These are phyloP conservation scores for Gnatocerus cornutus DNA, from an alignment of 2,888 invertebrate genomes.

Conservation along the genomic window DNA sequence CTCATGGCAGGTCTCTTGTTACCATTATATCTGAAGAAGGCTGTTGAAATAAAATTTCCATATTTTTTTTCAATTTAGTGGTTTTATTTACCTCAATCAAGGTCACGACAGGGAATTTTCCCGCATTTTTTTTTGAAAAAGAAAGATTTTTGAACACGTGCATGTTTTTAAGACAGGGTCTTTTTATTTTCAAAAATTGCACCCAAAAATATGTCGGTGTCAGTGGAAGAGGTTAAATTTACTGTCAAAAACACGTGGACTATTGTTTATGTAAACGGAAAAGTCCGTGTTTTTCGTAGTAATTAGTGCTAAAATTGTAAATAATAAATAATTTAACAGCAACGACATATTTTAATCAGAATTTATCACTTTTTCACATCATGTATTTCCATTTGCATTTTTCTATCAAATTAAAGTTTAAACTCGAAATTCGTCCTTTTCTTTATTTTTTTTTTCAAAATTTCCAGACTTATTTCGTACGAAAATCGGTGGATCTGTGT, in stretches of 20 bases:
- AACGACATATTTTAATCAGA: no score
- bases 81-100: constrained; percentile 62
- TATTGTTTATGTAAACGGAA: not conserved
- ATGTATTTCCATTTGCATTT: no score
- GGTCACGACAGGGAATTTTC: constrained; percentile 49
- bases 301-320: no score
- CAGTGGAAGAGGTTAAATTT: constrained; percentile 26
- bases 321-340: no score
- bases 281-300: not conserved
- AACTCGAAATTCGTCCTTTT: no score
- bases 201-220: not conserved
- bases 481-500: no score
- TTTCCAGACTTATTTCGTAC: no score
- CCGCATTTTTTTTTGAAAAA: not conserved
- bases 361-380: no score
- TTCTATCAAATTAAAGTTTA: no score
- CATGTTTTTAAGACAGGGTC: no score
- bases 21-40: constrained; percentile 46
- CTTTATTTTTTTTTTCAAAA: no score
- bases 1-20: constrained; percentile 27
- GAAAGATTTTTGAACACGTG: not conserved
- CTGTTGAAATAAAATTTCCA: constrained; percentile 47
- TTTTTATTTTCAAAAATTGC: no score
- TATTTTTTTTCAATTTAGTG: constrained; percentile 53
- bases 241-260: constrained; percentile 10